Base-by-base conservation (phyloP, 2,113 vertebrate species). In the Podocnemis expansa region DNA sequence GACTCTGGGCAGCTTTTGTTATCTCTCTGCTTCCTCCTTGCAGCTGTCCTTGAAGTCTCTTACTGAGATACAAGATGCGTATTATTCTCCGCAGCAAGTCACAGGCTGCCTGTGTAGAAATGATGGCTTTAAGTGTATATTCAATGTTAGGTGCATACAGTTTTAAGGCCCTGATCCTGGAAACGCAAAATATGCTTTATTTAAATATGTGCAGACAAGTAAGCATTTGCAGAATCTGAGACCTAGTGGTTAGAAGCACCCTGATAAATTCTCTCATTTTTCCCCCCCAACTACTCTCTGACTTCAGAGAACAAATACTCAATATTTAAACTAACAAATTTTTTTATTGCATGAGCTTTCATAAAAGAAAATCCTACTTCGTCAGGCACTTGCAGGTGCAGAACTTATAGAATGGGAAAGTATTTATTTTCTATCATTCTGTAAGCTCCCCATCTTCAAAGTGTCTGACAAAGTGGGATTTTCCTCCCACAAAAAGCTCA, bases 21-120 rank as follows among this genome's bases (percentile, higher is more conserved):
- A 99, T 99, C 98, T 99, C 99, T 94, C 99, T 97, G 96, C 99
- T 99, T 94, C 99, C 99, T 34, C 99, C 99, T 95, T 99, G 99
- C 41, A 99, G 98, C 51, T 99, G 99, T 55, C 98, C 99, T 97
- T 99, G 99, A 76, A 99, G 98, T 86, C 99, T 98, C 97, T 99
- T 99, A 97, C 99, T 99, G 88, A 99, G 98, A 97, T 99, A 99
- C 96, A 99, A 97, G 97, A 99, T 99, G 22, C 99, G 99, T 96
- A 99, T 99, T 95, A 99, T 99, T 97, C 99, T 98, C 91, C 99
- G 97, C 96, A 99, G 98, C 97, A 99, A 98, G 97, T 99, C 99
- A 96, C 99, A 99, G 67, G 99, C 99, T 96, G 99, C 99, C 99
- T 99, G 96, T 89, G 87, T 81, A 88, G 94, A 93, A 82, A 96